These are phyloP conservation scores for Psix sp. DNA, from an alignment of 1,140 invertebrate genomes.

Conservation along the genomic window DNA sequence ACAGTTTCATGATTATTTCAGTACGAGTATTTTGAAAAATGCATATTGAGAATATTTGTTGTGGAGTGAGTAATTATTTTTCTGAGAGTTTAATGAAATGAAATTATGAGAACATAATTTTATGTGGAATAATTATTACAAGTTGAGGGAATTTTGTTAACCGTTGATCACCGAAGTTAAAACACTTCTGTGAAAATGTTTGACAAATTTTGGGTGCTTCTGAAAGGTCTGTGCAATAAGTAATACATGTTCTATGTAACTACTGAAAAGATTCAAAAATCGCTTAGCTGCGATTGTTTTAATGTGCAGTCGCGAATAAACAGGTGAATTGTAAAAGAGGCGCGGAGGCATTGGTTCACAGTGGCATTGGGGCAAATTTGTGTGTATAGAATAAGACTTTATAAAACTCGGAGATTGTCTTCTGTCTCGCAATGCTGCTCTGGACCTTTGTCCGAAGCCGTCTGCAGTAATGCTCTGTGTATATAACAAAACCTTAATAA, in stretches of 20 bases:
- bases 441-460: constrained; percentile 71
- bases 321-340: constrained; percentile 34
- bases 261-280: constrained; percentile 21
- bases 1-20: too few species aligned
- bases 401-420: constrained; percentile 21
- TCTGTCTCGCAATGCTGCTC: constrained; percentile 69
- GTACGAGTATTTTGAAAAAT: too few species aligned
- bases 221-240: constrained; percentile 47
- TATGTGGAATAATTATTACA: constrained; percentile 21
- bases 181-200: constrained; percentile 8
- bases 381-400: constrained; percentile 62
- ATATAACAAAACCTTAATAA: constrained; percentile 60
- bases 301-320: constrained; percentile 38
- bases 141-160: constrained; percentile 20
- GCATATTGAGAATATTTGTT: too few species aligned
- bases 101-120: constrained; percentile 14
- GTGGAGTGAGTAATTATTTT: constrained; percentile 13
- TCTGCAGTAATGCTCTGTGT: constrained; percentile 54
- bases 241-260: constrained; percentile 28
- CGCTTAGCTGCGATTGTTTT: constrained; percentile 16
- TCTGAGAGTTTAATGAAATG: constrained; percentile 12
- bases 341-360: constrained; percentile 72
- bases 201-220: constrained; percentile 27
- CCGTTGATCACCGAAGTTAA: background rate
- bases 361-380: constrained; percentile 70